Percentiles rank a stretch among this genome's conserved stretches.
Evolutionary conservation across 2,797 vertebrate genomes (phyloP).

Genomic region (Phrynocephalus vlangalii): DNA sequence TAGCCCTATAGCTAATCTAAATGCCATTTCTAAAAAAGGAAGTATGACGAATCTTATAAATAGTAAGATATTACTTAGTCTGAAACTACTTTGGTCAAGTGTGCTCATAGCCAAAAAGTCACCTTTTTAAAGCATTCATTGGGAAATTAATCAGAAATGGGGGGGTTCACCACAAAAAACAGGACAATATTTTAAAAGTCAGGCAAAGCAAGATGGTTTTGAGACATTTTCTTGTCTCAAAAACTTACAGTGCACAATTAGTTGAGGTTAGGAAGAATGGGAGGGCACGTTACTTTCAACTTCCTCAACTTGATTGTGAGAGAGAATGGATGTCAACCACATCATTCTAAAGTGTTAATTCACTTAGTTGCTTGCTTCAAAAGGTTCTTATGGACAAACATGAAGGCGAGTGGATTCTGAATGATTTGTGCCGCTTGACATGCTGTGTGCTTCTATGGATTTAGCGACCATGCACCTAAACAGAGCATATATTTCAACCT

Average conservation of each 20-base stretch:
- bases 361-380: not conserved
- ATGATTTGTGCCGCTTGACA: not conserved
- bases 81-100: conserved; percentile 74
- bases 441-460: not conserved
- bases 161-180: conserved; percentile 54
- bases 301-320: not conserved
- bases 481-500: not conserved
- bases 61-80: conserved; percentile 60
- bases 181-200: not conserved
- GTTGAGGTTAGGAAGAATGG: too few species aligned
- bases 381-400: not conserved
- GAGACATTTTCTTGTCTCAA: not conserved
- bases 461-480: not conserved
- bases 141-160: conserved; percentile 67
- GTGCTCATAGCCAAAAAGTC: conserved; percentile 68
- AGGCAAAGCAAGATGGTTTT: not conserved
- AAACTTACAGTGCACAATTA: not conserved
- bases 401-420: not conserved
- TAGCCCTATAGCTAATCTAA: conserved; percentile 67
- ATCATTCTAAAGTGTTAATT: not conserved
- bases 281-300: too few species aligned
- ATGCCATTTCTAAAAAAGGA: conserved; percentile 66
- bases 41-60: conserved; percentile 63
- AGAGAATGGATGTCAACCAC: too few species aligned
- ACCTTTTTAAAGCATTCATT: conserved; percentile 73